These are phyloP conservation scores for Sepiola atlantica DNA, from an alignment of 2,888 invertebrate genomes.

Conservation along the genomic window DNA sequence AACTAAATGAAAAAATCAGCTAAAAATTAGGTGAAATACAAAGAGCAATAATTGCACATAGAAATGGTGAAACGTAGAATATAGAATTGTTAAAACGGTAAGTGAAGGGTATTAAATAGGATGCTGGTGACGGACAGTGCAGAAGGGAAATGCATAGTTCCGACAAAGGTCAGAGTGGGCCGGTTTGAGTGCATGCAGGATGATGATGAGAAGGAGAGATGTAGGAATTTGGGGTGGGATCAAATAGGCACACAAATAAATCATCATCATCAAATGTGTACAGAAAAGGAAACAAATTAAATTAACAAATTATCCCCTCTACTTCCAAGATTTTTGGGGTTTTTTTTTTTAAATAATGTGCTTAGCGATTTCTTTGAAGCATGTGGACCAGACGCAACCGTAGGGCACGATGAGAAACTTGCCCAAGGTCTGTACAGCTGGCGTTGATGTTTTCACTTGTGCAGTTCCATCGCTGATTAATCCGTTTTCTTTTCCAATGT, in stretches of 20 bases:
- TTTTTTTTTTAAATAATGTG: not conserved
- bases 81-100: constrained; percentile 1
- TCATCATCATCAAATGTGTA: no score
- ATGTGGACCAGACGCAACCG: not conserved
- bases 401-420: constrained; percentile 16
- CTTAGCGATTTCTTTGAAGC: constrained; percentile 21
- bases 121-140: not conserved
- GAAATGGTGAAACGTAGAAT: not conserved
- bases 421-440: constrained; percentile 9
- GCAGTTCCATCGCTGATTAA: not conserved
- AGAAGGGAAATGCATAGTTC: not conserved
- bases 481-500: not conserved
- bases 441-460: constrained; percentile 7
- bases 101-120: constrained; percentile 1
- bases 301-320: not conserved
- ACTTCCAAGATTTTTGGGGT: no score
- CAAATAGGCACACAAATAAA: not conserved
- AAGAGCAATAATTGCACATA: not conserved
- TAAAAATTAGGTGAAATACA: not conserved
- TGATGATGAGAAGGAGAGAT: not conserved
- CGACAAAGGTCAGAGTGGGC: not conserved
- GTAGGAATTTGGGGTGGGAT: not conserved
- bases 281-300: not conserved
- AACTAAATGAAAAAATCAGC: not conserved
- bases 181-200: not conserved